A percentile compares a stretch with the other conserved stretches of the same genome.
These are phyloP conservation scores for Rutpela maculata DNA, from an alignment of 2,888 invertebrate genomes.

Conservation along the genomic window DNA sequence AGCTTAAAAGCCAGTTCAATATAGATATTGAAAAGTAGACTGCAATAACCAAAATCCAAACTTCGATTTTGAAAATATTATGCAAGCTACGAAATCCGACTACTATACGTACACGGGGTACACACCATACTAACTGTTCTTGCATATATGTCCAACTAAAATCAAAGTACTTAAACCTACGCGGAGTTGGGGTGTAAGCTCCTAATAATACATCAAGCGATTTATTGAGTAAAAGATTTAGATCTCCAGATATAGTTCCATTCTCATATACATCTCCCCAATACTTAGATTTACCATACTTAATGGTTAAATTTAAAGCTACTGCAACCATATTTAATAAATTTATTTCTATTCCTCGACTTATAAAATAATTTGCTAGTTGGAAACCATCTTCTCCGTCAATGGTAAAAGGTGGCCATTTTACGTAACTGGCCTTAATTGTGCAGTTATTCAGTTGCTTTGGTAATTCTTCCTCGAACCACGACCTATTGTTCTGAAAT, in stretches of 20 bases:
- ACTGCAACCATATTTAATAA: not conserved
- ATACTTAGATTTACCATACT: not conserved
- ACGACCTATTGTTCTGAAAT: not conserved
- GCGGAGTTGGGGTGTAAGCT: not conserved
- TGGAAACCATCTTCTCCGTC: not conserved
- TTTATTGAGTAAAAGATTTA: not conserved
- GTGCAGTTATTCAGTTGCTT: slow-evolving; percentile 1
- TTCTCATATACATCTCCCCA: not conserved
- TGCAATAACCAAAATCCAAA: slow-evolving; percentile 5
- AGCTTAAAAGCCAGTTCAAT: not conserved
- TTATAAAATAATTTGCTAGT: not conserved
- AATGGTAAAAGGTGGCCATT: not conserved
- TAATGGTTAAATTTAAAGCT: not conserved
- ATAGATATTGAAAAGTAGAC: not conserved
- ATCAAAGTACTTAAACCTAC: not conserved
- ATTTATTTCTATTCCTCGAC: slow-evolving; percentile 7
- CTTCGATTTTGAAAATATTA: slow-evolving; percentile 3
- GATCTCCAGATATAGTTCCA: not conserved
- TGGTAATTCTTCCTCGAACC: not conserved
- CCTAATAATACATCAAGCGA: slow-evolving; percentile 1
- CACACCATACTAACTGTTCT: slow-evolving; percentile 3
- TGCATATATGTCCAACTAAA: not conserved
- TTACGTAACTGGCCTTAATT: not conserved
- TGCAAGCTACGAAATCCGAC: not conserved
- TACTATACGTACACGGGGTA: not conserved